Conservation (phyloP, 2,113 vertebrate genomes). For the Brachirus orientalis region DNA sequence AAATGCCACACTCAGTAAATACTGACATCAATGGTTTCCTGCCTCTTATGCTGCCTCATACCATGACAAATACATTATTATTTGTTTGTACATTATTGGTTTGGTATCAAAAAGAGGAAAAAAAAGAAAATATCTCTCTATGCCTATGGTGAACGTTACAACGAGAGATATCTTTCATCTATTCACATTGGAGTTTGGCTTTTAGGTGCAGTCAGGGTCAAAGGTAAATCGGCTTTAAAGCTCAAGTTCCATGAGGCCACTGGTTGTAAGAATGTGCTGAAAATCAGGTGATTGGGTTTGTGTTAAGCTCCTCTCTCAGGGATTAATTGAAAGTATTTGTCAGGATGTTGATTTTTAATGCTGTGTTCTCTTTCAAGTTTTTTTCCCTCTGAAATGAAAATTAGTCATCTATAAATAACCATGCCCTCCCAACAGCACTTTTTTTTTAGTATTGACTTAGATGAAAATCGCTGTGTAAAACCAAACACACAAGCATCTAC, state of each 20-base stretch:
- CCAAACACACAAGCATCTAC: constrained; percentile 27
- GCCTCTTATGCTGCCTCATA: constrained; percentile 24
- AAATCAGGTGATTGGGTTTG: constrained; percentile 45
- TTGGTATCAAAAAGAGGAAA: constrained; percentile 6
- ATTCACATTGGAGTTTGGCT: constrained; percentile 15
- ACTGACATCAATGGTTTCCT: constrained; percentile 61
- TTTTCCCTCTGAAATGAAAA: constrained; percentile 16
- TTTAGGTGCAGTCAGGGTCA: constrained; percentile 45
- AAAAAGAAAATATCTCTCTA: constrained; percentile 4
- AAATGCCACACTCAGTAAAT: constrained; percentile 41
- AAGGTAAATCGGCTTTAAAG: constrained; percentile 46
- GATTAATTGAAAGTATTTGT: constrained; percentile 33
- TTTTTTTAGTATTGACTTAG: constrained; percentile 17
- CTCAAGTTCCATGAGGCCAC: constrained; percentile 35
- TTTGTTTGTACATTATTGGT: too few species aligned
- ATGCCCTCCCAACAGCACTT: not conserved
- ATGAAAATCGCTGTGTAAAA: constrained; percentile 44
- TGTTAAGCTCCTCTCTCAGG: constrained; percentile 12
- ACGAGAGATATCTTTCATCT: constrained; percentile 16
- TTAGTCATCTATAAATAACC: constrained; percentile 35
- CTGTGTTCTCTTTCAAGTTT: constrained; percentile 10
- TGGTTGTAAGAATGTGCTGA: constrained; percentile 20
- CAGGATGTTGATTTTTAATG: constrained; percentile 2
- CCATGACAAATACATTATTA: constrained; percentile 26
- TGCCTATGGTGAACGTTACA: constrained; percentile 5